Evolutionary conservation across 2,113 vertebrate genomes (phyloP).

Genomic region (Columba janthina): DNA sequence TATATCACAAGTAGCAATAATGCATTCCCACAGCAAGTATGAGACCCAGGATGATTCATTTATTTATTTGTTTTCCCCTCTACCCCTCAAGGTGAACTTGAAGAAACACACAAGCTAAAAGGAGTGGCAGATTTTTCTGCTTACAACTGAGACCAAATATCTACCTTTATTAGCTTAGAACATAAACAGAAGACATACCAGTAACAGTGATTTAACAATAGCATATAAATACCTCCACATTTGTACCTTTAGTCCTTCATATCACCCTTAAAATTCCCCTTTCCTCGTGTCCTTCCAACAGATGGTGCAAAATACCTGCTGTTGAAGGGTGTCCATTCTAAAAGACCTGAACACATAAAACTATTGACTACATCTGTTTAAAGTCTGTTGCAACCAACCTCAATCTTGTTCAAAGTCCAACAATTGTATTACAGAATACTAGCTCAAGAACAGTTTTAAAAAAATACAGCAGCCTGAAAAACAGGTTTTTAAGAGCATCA

Average conservation of each 20-base stretch:
- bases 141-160: not conserved
- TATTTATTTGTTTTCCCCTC: not conserved
- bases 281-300: not conserved
- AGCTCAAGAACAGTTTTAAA: not conserved
- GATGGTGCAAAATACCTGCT: not conserved
- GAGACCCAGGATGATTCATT: not conserved
- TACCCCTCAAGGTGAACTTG: not conserved
- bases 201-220: not conserved
- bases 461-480: constrained; percentile 31
- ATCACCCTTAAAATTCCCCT: not conserved
- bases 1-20: not conserved
- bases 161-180: not conserved
- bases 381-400: constrained; percentile 9
- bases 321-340: not conserved
- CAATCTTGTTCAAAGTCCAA: constrained; percentile 17
- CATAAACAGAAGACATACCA: not conserved
- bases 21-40: not conserved
- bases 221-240: not conserved
- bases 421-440: not conserved
- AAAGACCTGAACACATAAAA: not conserved
- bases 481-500: constrained; percentile 58
- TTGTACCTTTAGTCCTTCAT: not conserved
- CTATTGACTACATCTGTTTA: not conserved
- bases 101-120: not conserved
- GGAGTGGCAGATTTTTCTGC: not conserved